Conservation (phyloP, 2,888 invertebrate species). For the Hirudinaria manillensis region DNA sequence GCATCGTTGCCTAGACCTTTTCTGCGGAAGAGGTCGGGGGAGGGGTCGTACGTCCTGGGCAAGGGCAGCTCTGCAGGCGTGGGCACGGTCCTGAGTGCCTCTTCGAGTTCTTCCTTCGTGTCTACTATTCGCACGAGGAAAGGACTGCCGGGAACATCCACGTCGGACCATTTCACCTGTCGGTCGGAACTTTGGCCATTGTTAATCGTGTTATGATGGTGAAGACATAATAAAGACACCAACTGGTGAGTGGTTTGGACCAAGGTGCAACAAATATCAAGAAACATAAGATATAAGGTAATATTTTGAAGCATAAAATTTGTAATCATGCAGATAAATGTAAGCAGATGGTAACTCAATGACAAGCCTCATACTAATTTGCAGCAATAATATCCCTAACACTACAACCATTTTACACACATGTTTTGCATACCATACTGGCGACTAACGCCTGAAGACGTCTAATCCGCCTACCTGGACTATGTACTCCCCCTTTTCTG, state of each 20-base stretch:
- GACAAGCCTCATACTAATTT: too few relatives aligned
- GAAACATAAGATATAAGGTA: not conserved
- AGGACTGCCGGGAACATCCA: conserved; percentile 93
- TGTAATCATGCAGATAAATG: not conserved
- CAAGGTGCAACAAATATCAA: not conserved
- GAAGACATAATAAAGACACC: too few relatives aligned
- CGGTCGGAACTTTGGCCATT: not conserved
- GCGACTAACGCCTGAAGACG: not conserved
- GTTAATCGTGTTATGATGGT: not conserved
- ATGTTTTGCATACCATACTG: too few relatives aligned
- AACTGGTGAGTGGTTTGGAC: too few relatives aligned
- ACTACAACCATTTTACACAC: too few relatives aligned
- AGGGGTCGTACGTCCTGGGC: not conserved
- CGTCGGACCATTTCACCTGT: conserved; percentile 83
- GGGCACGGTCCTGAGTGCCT: not conserved
- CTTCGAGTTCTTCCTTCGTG: not conserved
- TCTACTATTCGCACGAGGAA: conserved; percentile 93
- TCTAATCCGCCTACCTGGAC: conserved; percentile 62
- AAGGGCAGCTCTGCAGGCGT: not conserved
- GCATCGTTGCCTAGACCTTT: not conserved
- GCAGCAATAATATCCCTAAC: too few relatives aligned
- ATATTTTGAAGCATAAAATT: not conserved
- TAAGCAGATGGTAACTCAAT: too few relatives aligned
- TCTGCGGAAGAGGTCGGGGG: not conserved
- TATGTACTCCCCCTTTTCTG: conserved; percentile 94